A percentile compares a stretch with the other conserved stretches of the same genome.
Evolutionary conservation across 2,888 invertebrate genomes (phyloP).

Genomic region (Pyrgus malvae): DNA sequence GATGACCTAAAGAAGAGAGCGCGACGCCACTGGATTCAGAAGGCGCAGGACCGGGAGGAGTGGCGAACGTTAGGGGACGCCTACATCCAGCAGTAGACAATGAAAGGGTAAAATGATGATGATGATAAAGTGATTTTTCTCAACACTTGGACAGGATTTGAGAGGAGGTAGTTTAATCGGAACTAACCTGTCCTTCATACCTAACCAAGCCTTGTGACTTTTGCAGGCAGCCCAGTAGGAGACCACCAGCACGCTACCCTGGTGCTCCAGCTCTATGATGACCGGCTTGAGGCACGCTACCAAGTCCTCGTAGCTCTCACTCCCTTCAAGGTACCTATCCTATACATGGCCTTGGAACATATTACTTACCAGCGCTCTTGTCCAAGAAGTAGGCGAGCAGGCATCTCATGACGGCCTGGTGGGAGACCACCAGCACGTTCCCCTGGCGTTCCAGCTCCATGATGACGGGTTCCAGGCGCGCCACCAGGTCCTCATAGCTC

Average conservation of each 20-base stretch:
- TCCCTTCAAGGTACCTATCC: constrained; percentile 80
- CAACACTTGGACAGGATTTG: too few relatives aligned
- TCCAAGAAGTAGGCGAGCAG: constrained; percentile 98
- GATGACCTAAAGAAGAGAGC: too few relatives aligned
- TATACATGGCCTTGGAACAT: background rate
- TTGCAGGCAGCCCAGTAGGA: constrained; percentile 99
- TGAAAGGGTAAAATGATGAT: too few relatives aligned
- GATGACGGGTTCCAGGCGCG: constrained; percentile 98
- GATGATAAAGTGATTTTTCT: too few relatives aligned
- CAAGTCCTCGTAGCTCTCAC: constrained; percentile 99
- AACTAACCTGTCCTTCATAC: too few relatives aligned
- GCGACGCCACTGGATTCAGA: too few relatives aligned
- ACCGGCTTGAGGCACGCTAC: constrained; percentile 98
- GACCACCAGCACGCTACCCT: constrained; percentile 97
- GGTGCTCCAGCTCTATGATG: constrained; percentile 98
- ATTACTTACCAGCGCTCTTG: constrained; percentile 89
- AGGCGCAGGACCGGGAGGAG: too few relatives aligned
- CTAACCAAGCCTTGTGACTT: too few relatives aligned
- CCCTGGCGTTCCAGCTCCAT: constrained; percentile 99
- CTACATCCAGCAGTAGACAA: too few relatives aligned
- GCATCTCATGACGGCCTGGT: constrained; percentile 98
- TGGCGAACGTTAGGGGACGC: too few relatives aligned
- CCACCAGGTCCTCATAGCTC: constrained; percentile 99
- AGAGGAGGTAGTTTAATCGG: too few relatives aligned
- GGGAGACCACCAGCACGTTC: constrained; percentile 97